Percentiles rank a stretch among this genome's conserved stretches.
Evolutionary conservation across 1,140 invertebrate species (phyloP).

Genomic region (Aleiodes sp.): DNA sequence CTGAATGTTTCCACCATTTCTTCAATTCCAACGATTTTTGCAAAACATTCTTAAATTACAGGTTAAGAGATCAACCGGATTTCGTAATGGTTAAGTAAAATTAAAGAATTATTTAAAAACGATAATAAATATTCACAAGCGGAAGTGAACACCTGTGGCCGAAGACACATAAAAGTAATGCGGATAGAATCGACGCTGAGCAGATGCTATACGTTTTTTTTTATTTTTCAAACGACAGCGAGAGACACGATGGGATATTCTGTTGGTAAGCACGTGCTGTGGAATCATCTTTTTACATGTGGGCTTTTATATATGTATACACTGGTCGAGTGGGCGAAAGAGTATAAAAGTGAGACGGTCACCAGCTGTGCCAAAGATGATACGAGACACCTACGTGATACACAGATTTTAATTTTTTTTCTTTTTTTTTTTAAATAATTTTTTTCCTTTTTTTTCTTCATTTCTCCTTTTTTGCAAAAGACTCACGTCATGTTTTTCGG

Average conservation of each 20-base stretch:
- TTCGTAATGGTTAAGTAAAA: neutral
- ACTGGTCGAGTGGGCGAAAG: conserved; percentile 41
- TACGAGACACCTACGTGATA: conserved; percentile 31
- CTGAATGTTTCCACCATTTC: no score
- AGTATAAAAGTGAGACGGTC: conserved; percentile 44
- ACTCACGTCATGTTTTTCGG: neutral
- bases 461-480: neutral
- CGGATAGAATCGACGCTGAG: conserved; percentile 12
- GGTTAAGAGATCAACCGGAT: neutral
- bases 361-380: conserved; percentile 53
- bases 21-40: neutral
- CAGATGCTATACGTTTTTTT: conserved; percentile 7
- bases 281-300: conserved; percentile 28
- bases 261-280: conserved; percentile 15
- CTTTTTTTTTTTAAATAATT: no score
- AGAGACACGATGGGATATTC: conserved; percentile 21
- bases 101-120: neutral
- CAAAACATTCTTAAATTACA: neutral
- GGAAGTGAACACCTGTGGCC: conserved; percentile 15
- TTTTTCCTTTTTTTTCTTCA: conserved; percentile 13
- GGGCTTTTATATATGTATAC: conserved; percentile 26
- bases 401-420: conserved; percentile 10
- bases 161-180: neutral
- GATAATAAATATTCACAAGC: conserved; percentile 8
- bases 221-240: neutral